These are phyloP conservation scores for Malurus leucopterus DNA, from an alignment of 2,797 vertebrate genomes.

Conservation along the genomic window DNA sequence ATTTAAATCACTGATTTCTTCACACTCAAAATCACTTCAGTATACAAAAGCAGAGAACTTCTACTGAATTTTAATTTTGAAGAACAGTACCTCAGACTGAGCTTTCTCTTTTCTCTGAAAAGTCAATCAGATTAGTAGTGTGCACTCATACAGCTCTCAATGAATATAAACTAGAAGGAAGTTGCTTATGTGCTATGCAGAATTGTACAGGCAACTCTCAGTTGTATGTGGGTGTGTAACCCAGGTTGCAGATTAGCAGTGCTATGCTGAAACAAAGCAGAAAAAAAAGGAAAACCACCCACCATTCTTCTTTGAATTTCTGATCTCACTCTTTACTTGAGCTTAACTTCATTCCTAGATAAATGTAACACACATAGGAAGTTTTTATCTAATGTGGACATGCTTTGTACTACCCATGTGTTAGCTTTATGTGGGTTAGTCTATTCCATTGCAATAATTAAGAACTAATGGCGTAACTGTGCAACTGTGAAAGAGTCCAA, in stretches of 20 bases:
- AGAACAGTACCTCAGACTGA: neutral
- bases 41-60: neutral
- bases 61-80: neutral
- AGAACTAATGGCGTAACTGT: neutral
- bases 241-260: constrained; percentile 55
- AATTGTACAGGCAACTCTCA: constrained; percentile 26
- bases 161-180: constrained; percentile 43
- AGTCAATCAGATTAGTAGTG: constrained; percentile 1
- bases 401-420: neutral
- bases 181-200: constrained; percentile 7
- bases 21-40: constrained; percentile 6
- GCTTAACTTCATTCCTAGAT: neutral
- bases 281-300: constrained; percentile 45
- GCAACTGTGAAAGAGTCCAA: neutral
- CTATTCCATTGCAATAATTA: neutral
- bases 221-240: constrained; percentile 54
- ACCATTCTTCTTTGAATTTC: constrained; percentile 46
- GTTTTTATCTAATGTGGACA: neutral
- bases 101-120: constrained; percentile 5
- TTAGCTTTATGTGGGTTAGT: neutral
- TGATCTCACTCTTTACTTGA: constrained; percentile 27
- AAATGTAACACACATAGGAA: neutral
- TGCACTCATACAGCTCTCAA: neutral
- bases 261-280: constrained; percentile 51
- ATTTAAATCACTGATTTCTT: constrained; percentile 7